Conservation (phyloP, 2,888 invertebrate genomes). For the Drosophila infuscata region DNA sequence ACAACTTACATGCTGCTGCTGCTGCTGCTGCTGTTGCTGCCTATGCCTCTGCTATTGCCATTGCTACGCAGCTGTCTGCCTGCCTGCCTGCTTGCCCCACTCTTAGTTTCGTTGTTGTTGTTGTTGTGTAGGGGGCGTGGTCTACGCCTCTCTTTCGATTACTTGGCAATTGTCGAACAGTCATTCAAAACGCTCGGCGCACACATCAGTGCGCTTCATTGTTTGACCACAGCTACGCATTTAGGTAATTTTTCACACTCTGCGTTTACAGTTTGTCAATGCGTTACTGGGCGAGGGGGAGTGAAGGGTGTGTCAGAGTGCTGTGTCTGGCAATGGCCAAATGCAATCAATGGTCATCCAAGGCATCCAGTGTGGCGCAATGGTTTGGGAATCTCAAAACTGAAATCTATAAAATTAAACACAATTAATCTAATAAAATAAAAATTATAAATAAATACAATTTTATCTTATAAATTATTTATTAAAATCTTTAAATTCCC, state of each 20-base stretch:
- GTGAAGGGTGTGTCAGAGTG: background rate
- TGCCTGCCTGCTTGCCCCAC: constrained; percentile 23
- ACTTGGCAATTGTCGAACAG: constrained; percentile 50
- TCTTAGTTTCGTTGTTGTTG: constrained; percentile 8
- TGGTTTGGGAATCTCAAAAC: background rate
- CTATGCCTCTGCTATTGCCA: constrained; percentile 10
- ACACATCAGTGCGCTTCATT: constrained; percentile 59
- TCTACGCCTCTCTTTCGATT: constrained; percentile 4
- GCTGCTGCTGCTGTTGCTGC: constrained; percentile 20
- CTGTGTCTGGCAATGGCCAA: background rate
- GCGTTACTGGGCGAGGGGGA: background rate
- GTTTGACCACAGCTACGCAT: constrained; percentile 42
- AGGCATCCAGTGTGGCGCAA: background rate
- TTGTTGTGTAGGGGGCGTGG: constrained; percentile 11
- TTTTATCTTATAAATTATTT: background rate
- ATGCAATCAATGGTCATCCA: background rate
- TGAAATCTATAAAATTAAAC: background rate
- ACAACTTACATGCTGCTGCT: constrained; percentile 76
- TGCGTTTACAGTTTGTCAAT: constrained; percentile 10
- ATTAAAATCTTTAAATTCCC: background rate
- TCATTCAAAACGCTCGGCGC: constrained; percentile 35
- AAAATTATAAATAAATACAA: background rate
- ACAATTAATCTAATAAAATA: background rate
- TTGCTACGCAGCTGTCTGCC: constrained; percentile 22
- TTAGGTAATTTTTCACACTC: constrained; percentile 32